These are phyloP conservation scores for Achlya flavicornis DNA, from an alignment of 2,888 invertebrate species.

Conservation along the genomic window DNA sequence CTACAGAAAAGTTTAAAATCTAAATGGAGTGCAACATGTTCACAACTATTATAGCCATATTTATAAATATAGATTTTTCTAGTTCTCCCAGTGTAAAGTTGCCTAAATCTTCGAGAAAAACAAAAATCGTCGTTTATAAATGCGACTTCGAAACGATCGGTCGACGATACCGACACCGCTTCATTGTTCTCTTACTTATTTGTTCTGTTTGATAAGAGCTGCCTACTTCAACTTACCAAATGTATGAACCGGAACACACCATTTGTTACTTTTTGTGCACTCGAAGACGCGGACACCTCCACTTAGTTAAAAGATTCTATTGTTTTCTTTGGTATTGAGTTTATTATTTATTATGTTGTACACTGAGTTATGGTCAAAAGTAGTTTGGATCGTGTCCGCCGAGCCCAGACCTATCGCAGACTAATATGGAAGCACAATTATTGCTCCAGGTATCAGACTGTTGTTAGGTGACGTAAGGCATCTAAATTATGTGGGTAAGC, in stretches of 20 bases:
- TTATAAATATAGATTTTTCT: too few relatives aligned
- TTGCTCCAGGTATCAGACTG: slow-evolving; percentile 39
- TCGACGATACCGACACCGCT: slow-evolving; percentile 63
- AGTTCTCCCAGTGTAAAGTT: too few relatives aligned
- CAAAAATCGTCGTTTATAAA: slow-evolving; percentile 53
- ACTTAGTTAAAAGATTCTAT: slow-evolving; percentile 68
- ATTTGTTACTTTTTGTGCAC: slow-evolving; percentile 68
- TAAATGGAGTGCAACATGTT: too few relatives aligned
- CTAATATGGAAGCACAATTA: slow-evolving; percentile 75
- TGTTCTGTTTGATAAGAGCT: slow-evolving; percentile 78
- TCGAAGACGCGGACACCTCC: slow-evolving; percentile 53
- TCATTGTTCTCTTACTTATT: slow-evolving; percentile 79
- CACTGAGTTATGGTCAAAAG: slow-evolving; percentile 64
- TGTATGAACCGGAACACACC: slow-evolving; percentile 69
- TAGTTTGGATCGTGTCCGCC: slow-evolving; percentile 57
- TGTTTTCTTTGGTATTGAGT: slow-evolving; percentile 59
- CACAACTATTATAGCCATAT: too few relatives aligned
- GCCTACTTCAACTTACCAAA: slow-evolving; percentile 68
- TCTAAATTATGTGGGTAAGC: neutral
- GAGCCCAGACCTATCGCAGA: slow-evolving; percentile 64
- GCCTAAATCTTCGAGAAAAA: too few relatives aligned
- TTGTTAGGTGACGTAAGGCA: slow-evolving; percentile 11
- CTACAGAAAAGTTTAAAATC: too few relatives aligned
- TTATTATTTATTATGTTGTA: slow-evolving; percentile 52
- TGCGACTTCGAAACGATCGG: slow-evolving; percentile 46